A percentile compares a stretch with the other conserved stretches of the same genome.
phyloP scores from a whole-genome alignment of 2,113 vertebrate species.

The Hassar affinis region DNA sequence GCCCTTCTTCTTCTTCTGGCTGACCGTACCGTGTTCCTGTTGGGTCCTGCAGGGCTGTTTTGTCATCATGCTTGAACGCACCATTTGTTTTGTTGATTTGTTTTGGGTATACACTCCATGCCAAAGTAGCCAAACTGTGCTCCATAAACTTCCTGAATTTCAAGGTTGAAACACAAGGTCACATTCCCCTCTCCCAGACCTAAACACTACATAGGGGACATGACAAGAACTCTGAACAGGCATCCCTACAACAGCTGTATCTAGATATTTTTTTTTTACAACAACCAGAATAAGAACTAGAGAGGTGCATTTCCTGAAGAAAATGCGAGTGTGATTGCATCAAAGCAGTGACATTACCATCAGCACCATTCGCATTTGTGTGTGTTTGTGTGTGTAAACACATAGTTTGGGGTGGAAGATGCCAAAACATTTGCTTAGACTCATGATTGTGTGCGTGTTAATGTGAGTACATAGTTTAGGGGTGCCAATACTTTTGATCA shows the following conservation, averaged over 20 bases:
- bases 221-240: not conserved
- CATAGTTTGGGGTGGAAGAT: too few species aligned
- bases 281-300: too few species aligned
- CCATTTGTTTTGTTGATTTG: constrained; percentile 15
- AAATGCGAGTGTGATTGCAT: too few species aligned
- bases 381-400: too few species aligned
- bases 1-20: not conserved
- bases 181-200: constrained; percentile 25
- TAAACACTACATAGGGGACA: constrained; percentile 22
- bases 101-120: constrained; percentile 20
- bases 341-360: too few species aligned
- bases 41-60: not conserved
- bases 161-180: constrained; percentile 36
- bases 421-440: too few species aligned
- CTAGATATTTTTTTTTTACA: not conserved
- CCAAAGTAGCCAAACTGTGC: constrained; percentile 8
- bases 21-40: not conserved
- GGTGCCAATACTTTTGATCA: too few species aligned
- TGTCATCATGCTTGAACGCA: constrained; percentile 24
- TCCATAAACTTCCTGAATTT: constrained; percentile 13
- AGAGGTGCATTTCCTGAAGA: too few species aligned
- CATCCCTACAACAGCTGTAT: not conserved
- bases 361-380: too few species aligned
- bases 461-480: too few species aligned
- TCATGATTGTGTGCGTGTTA: too few species aligned